Conservation (phyloP, 1,140 invertebrate genomes). For the Drosophila quadrilineata region DNA sequence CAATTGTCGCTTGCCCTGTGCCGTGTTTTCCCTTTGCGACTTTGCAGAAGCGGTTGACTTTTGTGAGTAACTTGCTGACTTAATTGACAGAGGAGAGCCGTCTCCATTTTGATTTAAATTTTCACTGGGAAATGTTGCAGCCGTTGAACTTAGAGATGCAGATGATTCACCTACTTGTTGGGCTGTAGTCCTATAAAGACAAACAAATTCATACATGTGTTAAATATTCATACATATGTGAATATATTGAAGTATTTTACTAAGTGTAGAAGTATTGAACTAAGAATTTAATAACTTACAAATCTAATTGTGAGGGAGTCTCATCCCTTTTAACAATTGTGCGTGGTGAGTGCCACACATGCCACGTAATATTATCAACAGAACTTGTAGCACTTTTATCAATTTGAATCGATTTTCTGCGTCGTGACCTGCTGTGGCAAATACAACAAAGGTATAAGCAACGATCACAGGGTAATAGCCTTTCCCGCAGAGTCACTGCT, state of each 20-base stretch:
- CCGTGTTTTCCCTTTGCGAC: constrained; percentile 23
- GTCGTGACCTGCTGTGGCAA: not conserved
- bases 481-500: constrained; percentile 1
- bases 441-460: constrained; percentile 19
- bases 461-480: constrained; percentile 7
- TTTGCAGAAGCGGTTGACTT: constrained; percentile 75
- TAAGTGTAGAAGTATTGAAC: too few relatives aligned
- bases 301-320: constrained; percentile 3
- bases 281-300: too few relatives aligned
- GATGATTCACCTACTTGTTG: not conserved
- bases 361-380: constrained; percentile 32
- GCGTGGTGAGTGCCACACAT: constrained; percentile 13
- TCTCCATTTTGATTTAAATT: not conserved
- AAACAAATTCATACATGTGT: not conserved
- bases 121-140: not conserved
- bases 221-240: not conserved
- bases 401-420: constrained; percentile 62
- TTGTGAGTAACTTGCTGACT: constrained; percentile 70
- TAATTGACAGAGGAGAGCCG: constrained; percentile 56
- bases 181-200: not conserved
- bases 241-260: too few relatives aligned
- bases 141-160: not conserved
- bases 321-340: constrained; percentile 17
- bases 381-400: constrained; percentile 27
- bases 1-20: not conserved